Evolutionary conservation across 1,140 invertebrate genomes (phyloP).

Genomic region (Atta cephalotes): DNA sequence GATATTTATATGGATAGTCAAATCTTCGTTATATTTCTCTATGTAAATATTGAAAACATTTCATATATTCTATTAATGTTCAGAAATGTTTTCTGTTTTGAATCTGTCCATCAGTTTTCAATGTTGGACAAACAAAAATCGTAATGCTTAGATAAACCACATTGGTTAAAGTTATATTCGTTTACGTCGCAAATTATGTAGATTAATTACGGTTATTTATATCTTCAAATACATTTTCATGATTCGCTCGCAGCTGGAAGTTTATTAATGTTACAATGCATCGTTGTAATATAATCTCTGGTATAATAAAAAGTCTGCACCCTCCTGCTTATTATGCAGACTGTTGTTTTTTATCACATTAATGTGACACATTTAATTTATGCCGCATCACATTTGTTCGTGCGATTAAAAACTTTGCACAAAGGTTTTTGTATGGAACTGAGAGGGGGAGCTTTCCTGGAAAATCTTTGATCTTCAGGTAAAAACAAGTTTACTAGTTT

Average conservation of each 20-base stretch:
- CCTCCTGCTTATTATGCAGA: slow-evolving; percentile 24
- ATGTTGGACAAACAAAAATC: too few species aligned
- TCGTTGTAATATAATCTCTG: slow-evolving; percentile 46
- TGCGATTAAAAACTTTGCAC: slow-evolving; percentile 49
- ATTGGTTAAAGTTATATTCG: not conserved
- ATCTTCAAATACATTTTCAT: slow-evolving; percentile 27
- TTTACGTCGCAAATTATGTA: not conserved
- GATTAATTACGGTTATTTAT: slow-evolving; percentile 52
- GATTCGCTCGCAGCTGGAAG: not conserved
- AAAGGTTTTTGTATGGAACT: slow-evolving; percentile 28
- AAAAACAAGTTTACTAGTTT: slow-evolving; percentile 52
- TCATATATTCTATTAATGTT: too few species aligned
- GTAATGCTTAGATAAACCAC: too few species aligned
- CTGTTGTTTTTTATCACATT: slow-evolving; percentile 39
- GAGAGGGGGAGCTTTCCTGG: not conserved
- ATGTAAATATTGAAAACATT: too few species aligned
- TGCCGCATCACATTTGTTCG: slow-evolving; percentile 30
- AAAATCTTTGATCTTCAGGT: slow-evolving; percentile 53
- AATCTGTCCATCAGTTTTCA: too few species aligned
- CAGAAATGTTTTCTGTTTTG: too few species aligned
- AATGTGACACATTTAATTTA: slow-evolving; percentile 60
- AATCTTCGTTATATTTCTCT: too few species aligned
- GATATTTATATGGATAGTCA: too few species aligned
- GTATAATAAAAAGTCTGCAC: slow-evolving; percentile 1
- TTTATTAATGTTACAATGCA: slow-evolving; percentile 46